Conservation (phyloP, 2,888 invertebrate species). For the Diadegma fenestrale region DNA sequence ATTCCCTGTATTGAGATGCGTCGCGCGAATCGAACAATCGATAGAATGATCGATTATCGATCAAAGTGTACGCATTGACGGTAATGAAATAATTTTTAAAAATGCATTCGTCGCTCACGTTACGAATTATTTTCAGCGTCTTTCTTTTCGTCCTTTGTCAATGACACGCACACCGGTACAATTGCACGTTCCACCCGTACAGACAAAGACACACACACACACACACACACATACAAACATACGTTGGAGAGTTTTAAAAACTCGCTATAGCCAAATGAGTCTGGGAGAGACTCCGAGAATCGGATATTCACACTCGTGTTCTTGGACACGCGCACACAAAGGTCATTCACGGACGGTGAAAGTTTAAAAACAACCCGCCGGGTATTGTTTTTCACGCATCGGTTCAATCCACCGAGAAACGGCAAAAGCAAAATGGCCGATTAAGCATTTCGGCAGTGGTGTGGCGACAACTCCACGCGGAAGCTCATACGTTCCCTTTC, state of each 20-base stretch:
- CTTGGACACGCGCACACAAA: constrained; percentile 50
- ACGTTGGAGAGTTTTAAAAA: constrained; percentile 9
- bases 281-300: constrained; percentile 19
- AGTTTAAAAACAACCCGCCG: constrained; percentile 31
- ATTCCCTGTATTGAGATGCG: constrained; percentile 58
- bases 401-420: constrained; percentile 24
- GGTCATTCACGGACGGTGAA: constrained; percentile 71
- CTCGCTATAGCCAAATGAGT: constrained; percentile 15
- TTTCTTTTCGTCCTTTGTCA: constrained; percentile 39
- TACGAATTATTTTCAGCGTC: neutral
- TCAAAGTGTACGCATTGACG: constrained; percentile 40
- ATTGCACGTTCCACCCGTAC: constrained; percentile 65
- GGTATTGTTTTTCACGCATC: constrained; percentile 4
- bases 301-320: constrained; percentile 45
- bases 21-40: constrained; percentile 12
- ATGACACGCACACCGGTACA: constrained; percentile 57
- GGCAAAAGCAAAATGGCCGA: constrained; percentile 8
- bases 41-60: neutral
- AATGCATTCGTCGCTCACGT: neutral
- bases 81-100: neutral
- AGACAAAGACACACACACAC: constrained; percentile 50
- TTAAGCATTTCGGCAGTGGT: neutral
- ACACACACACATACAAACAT: constrained; percentile 43
- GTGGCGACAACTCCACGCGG: constrained; percentile 12
- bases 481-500: constrained; percentile 7